These are phyloP conservation scores for Cheiracanthium punctorium DNA, from an alignment of 2,888 invertebrate genomes.

Conservation along the genomic window DNA sequence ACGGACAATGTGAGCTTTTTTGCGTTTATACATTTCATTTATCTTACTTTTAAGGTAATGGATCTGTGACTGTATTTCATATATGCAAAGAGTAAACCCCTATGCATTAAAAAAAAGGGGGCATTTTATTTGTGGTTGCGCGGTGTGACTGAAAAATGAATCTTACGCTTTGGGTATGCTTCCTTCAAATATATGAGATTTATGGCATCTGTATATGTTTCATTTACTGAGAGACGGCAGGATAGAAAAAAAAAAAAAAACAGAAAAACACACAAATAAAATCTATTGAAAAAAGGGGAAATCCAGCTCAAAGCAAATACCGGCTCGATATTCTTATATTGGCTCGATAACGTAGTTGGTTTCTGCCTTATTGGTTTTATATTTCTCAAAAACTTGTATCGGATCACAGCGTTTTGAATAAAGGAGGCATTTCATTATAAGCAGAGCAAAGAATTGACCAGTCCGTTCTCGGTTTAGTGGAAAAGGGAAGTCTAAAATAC, in stretches of 20 bases:
- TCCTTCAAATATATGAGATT: conserved; percentile 60
- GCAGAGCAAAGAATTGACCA: conserved; percentile 14
- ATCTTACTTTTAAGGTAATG: conserved; percentile 68
- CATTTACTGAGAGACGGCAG: conserved; percentile 46
- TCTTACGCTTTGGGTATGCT: conserved; percentile 31
- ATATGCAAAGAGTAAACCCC: conserved; percentile 59
- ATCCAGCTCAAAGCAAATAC: conserved; percentile 45
- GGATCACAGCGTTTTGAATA: conserved; percentile 25
- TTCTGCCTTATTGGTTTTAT: conserved; percentile 59
- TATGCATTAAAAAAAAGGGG: conserved; percentile 31
- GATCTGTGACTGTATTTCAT: conserved; percentile 62
- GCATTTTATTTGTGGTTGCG: conserved; percentile 55
- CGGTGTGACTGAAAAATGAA: conserved; percentile 62
- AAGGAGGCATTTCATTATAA: conserved; percentile 32
- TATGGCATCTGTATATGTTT: conserved; percentile 63
- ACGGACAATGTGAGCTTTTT: conserved; percentile 66
- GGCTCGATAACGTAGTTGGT: conserved; percentile 63
- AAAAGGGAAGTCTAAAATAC: not conserved
- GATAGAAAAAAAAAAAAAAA: too few relatives aligned
- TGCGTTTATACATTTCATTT: conserved; percentile 59
- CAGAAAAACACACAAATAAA: conserved; percentile 36
- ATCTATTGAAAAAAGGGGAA: not conserved
- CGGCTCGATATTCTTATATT: conserved; percentile 58
- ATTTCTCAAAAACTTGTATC: conserved; percentile 28
- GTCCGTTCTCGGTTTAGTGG: not conserved